A percentile compares a stretch with the other conserved stretches of the same genome.
Evolutionary conservation across 2,797 vertebrate genomes (phyloP).

Genomic region (Linurgus olivaceus): DNA sequence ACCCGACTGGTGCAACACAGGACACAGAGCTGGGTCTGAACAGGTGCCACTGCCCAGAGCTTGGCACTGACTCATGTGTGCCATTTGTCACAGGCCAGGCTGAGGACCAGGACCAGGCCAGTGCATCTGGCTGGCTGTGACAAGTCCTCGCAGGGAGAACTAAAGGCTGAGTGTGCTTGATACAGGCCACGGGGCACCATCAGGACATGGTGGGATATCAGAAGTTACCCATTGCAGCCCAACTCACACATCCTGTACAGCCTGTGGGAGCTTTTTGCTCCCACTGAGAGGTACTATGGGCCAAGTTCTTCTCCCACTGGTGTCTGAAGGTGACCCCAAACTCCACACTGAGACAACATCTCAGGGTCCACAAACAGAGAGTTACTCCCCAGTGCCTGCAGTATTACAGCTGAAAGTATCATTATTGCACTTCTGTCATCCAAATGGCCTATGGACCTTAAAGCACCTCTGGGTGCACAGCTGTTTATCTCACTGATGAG

Average conservation of each 20-base stretch:
- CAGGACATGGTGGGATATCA: not conserved
- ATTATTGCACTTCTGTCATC: not conserved
- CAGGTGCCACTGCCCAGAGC: not conserved
- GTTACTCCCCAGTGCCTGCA: not conserved
- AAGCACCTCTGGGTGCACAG: not conserved
- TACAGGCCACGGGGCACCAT: not conserved
- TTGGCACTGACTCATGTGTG: accelerated
- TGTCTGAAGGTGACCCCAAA: not conserved
- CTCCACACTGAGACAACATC: not conserved
- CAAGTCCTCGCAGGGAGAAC: not conserved
- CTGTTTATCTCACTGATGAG: not conserved
- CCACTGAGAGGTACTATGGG: not conserved
- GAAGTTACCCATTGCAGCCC: accelerated
- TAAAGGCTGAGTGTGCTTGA: not conserved
- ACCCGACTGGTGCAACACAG: accelerated
- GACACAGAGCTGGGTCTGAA: not conserved
- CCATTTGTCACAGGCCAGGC: not conserved
- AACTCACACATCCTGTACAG: not conserved
- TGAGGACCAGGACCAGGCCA: not conserved
- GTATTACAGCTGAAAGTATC: not conserved
- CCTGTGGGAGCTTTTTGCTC: not conserved
- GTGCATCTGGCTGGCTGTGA: not conserved
- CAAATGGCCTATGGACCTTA: not conserved
- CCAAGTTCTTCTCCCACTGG: not conserved
- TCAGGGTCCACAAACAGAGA: not conserved